phyloP scores from a whole-genome alignment of 2,797 vertebrate species.

The Coracias cyanogaster region DNA sequence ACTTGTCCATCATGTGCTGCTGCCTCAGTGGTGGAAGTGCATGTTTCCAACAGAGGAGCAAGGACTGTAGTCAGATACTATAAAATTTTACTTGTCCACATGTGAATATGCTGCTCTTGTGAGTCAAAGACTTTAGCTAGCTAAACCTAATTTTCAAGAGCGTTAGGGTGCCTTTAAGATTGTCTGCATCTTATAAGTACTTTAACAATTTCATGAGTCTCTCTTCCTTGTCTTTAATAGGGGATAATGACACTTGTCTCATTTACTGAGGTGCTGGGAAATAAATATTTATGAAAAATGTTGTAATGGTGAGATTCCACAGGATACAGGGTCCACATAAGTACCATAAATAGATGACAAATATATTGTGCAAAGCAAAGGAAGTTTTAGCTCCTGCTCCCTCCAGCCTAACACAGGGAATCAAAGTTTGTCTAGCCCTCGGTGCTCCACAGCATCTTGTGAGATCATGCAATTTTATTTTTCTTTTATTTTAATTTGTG shows the following conservation, averaged over 20 bases:
- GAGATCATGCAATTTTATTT: neutral
- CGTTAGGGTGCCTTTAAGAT: conserved; percentile 42
- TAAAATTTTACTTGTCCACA: neutral
- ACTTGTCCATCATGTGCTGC: neutral
- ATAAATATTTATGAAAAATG: neutral
- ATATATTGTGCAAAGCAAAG: neutral
- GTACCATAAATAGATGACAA: neutral
- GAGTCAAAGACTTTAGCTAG: neutral
- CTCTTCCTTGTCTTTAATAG: neutral
- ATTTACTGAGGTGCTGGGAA: neutral
- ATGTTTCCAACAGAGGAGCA: neutral
- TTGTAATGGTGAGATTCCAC: neutral
- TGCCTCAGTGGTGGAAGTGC: neutral
- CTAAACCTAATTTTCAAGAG: conserved; percentile 37
- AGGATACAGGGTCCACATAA: neutral
- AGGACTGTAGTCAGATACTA: neutral
- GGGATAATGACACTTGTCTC: neutral
- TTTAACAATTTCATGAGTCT: conserved; percentile 24
- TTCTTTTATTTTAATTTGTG: neutral
- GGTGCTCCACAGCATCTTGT: neutral
- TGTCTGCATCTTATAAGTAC: neutral
- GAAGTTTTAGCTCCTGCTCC: neutral
- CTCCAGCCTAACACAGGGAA: neutral
- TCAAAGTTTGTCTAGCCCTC: neutral
- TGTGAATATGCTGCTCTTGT: neutral